phyloP scores from a whole-genome alignment of 2,888 invertebrate species.

The Scrobipalpa costella region DNA sequence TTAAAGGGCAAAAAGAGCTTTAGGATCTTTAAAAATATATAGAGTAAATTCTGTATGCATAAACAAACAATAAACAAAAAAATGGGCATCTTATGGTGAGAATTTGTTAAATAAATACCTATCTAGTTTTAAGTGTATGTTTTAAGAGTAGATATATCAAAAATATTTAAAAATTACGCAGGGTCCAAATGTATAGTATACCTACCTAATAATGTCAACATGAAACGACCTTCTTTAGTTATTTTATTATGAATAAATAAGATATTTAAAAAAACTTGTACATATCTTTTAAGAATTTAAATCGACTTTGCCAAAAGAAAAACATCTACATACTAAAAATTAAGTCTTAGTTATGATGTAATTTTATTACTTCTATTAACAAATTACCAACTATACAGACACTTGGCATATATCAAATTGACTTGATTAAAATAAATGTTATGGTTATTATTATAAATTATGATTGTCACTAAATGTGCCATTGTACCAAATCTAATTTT shows the following conservation, averaged over 20 bases:
- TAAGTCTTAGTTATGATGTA: no score
- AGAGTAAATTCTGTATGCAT: no score
- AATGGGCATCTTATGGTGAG: background rate
- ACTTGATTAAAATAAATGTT: background rate
- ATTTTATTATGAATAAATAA: background rate
- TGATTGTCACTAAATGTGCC: slow-evolving; percentile 16
- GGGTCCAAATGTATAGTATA: slow-evolving; percentile 4
- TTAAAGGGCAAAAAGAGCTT: no score
- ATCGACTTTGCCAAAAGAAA: background rate
- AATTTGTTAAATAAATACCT: background rate
- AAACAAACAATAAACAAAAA: no score
- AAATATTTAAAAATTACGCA: background rate
- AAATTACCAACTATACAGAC: background rate
- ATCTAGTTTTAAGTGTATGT: background rate
- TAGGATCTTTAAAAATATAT: no score
- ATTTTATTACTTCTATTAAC: no score
- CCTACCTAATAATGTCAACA: background rate
- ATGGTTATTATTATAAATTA: background rate
- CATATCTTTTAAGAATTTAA: no score
- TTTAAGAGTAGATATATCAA: background rate
- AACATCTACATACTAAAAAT: background rate
- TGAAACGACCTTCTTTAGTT: background rate
- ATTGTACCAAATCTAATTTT: slow-evolving; percentile 27
- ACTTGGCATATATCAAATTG: background rate
- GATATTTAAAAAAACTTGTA: background rate